A percentile compares a stretch with the other conserved stretches of the same genome.
Evolutionary conservation across 2,797 vertebrate genomes (phyloP).

Genomic region (Hyperoplus immaculatus): DNA sequence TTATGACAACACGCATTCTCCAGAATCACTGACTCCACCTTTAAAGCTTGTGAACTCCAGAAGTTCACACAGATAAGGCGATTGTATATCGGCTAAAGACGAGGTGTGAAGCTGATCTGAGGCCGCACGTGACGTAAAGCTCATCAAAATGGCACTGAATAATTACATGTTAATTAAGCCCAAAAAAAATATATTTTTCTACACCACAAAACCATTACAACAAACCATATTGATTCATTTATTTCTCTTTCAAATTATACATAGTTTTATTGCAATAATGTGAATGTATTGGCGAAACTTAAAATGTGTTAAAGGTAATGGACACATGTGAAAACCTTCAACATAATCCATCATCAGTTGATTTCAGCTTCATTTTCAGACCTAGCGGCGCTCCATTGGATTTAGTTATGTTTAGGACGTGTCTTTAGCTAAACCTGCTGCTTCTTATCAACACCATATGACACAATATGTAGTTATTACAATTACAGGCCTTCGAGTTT

Average conservation of each 20-base stretch:
- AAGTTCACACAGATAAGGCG: not conserved
- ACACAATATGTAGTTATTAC: not conserved
- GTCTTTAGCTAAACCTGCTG: not conserved
- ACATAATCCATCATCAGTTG: not conserved
- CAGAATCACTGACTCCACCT: too few relatives aligned
- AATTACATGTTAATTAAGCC: not conserved
- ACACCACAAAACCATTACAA: not conserved
- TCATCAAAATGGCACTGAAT: conserved; percentile 21
- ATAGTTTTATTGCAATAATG: not conserved
- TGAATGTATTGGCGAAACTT: not conserved
- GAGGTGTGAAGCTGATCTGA: conserved; percentile 31
- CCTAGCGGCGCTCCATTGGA: too few relatives aligned
- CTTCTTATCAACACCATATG: not conserved
- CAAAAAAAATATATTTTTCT: not conserved
- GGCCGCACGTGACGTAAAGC: conserved; percentile 26
- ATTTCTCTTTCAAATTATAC: too few relatives aligned
- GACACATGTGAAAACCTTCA: not conserved
- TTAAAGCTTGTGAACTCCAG: not conserved
- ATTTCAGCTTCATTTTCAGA: not conserved
- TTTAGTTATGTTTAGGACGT: not conserved
- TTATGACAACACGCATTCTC: not conserved
- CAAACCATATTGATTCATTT: too few relatives aligned
- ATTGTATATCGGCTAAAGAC: not conserved
- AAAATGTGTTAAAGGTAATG: not conserved
- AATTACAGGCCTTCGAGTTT: not conserved